Evolutionary conservation across 2,113 vertebrate genomes (phyloP).

Genomic region (Gnathonemus longibarbis): DNA sequence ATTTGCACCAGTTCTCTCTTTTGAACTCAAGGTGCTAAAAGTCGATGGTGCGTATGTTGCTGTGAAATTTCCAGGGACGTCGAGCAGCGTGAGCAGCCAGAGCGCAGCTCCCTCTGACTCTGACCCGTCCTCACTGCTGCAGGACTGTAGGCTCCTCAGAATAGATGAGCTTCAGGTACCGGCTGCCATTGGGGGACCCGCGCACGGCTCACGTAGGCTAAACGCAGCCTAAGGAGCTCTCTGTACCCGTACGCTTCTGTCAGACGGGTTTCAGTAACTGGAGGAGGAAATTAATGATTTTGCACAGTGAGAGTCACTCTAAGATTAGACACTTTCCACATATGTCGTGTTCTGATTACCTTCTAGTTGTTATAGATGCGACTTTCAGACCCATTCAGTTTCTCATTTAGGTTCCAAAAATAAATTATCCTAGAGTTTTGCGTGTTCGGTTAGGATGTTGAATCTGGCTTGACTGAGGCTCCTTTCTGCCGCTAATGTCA

Average conservation of each 20-base stretch:
- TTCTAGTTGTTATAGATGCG: background rate
- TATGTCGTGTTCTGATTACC: background rate
- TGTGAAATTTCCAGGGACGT: constrained; percentile 95
- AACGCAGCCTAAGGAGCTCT: background rate
- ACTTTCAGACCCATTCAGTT: background rate
- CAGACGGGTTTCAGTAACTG: background rate
- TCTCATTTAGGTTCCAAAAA: background rate
- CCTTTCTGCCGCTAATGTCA: background rate
- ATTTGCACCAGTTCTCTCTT: constrained; percentile 43
- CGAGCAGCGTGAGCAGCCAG: constrained; percentile 80
- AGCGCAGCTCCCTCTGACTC: constrained; percentile 72
- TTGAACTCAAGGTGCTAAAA: constrained; percentile 82
- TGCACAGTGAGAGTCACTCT: background rate
- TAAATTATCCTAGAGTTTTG: background rate
- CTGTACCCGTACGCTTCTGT: background rate
- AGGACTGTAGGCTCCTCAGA: constrained; percentile 91
- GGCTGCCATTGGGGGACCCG: background rate
- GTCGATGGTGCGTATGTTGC: constrained; percentile 98
- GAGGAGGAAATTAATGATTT: background rate
- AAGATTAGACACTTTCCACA: background rate
- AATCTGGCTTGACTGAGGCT: background rate
- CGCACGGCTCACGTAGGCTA: background rate
- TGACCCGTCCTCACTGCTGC: constrained; percentile 89
- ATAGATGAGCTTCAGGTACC: constrained; percentile 97
- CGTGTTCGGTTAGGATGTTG: background rate